Conservation (phyloP, 2,113 vertebrate species). For the Psammodynastes pulverulentus region DNA sequence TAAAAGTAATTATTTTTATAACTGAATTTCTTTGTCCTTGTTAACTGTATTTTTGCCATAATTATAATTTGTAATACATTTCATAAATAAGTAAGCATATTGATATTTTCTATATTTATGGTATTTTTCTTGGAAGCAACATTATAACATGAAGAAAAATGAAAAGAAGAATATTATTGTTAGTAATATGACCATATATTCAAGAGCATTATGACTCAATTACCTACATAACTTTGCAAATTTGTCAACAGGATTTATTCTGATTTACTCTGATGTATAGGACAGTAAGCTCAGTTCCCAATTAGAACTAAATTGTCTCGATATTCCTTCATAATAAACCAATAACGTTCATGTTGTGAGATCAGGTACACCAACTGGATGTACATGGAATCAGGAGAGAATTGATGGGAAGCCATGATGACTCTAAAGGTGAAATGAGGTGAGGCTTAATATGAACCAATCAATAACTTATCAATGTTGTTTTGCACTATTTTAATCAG, state of each 20-base stretch:
- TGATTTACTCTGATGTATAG: not conserved
- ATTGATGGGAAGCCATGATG: not conserved
- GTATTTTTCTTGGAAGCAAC: not conserved
- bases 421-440: not conserved
- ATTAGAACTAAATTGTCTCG: not conserved
- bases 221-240: not conserved
- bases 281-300: not conserved
- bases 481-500: not conserved
- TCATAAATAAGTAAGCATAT: not conserved
- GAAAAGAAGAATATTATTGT: no score
- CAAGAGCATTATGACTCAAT: not conserved
- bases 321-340: not conserved
- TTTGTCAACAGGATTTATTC: not conserved
- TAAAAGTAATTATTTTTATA: not conserved
- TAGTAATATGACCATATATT: not conserved
- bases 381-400: not conserved
- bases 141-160: not conserved
- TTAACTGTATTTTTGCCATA: not conserved
- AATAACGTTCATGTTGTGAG: not conserved
- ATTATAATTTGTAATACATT: not conserved
- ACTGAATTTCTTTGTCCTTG: not conserved
- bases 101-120: not conserved
- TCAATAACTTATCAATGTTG: not conserved
- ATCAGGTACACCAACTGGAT: not conserved
- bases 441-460: not conserved